A percentile compares a stretch with the other conserved stretches of the same genome.
Evolutionary conservation across 1,140 invertebrate genomes (phyloP).

Genomic region (Sinella curviseta): DNA sequence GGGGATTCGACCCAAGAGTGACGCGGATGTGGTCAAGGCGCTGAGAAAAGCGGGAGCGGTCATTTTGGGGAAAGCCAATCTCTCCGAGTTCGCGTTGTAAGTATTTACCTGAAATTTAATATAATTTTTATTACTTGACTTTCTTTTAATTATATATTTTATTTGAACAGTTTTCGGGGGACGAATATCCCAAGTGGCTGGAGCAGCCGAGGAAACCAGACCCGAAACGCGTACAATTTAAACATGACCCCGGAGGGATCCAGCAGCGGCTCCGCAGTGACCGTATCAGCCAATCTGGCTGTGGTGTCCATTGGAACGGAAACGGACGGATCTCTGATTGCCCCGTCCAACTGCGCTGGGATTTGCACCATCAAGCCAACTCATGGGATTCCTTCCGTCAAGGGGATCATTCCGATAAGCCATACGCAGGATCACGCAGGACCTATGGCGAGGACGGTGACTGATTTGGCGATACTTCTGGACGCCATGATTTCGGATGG

Average conservation of each 20-base stretch:
- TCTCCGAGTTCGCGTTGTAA: slow-evolving; percentile 35
- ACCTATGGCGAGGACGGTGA: slow-evolving; percentile 31
- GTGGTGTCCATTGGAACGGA: slow-evolving; percentile 34
- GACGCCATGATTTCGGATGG: slow-evolving; percentile 15
- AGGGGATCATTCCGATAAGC: slow-evolving; percentile 34
- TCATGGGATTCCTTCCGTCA: neutral
- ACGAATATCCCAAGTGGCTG: slow-evolving; percentile 31
- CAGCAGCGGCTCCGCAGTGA: slow-evolving; percentile 32
- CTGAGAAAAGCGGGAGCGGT: slow-evolving; percentile 28
- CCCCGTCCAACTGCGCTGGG: neutral
- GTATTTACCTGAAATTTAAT: too few species aligned
- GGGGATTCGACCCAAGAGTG: slow-evolving; percentile 23
- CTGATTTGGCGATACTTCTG: slow-evolving; percentile 27
- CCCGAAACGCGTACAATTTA: slow-evolving; percentile 23
- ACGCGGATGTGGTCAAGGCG: slow-evolving; percentile 28
- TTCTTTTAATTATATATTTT: neutral
- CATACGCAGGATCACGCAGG: slow-evolving; percentile 35
- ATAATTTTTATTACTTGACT: too few species aligned
- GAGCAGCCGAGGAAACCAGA: slow-evolving; percentile 37
- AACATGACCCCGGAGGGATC: slow-evolving; percentile 23
- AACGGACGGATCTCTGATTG: slow-evolving; percentile 38
- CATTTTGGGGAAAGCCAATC: slow-evolving; percentile 35
- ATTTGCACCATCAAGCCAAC: slow-evolving; percentile 38
- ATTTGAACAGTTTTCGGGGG: slow-evolving; percentile 30
- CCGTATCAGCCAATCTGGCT: slow-evolving; percentile 29